These are phyloP conservation scores for Tenthredo notha DNA, from an alignment of 2,888 invertebrate genomes.

Conservation along the genomic window DNA sequence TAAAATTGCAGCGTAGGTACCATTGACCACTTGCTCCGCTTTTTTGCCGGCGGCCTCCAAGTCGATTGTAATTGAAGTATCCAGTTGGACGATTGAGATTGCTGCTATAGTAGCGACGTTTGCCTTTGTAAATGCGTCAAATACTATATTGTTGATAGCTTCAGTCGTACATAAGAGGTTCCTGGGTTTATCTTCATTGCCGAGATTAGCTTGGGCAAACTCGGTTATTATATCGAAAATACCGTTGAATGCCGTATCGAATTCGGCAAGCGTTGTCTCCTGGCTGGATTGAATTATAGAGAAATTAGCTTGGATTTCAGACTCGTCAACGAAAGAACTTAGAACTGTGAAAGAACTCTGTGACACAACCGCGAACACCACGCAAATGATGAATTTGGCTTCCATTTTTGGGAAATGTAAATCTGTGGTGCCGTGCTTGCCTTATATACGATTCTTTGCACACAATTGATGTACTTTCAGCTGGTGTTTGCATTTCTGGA, in stretches of 20 bases:
- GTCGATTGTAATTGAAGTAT: neutral
- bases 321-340: neutral
- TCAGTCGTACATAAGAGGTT: neutral
- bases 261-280: neutral
- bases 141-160: neutral
- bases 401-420: neutral
- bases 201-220: neutral
- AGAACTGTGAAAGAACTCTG: neutral
- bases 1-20: neutral
- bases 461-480: neutral
- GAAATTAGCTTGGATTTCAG: neutral
- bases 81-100: neutral
- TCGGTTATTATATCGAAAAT: slow-evolving; percentile 1
- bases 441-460: neutral
- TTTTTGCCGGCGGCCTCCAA: neutral
- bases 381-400: neutral
- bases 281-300: neutral
- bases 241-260: slow-evolving; percentile 12
- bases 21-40: neutral
- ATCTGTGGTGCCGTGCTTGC: neutral
- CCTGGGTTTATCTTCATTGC: too few relatives aligned
- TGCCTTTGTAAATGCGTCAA: neutral
- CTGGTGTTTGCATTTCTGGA: neutral
- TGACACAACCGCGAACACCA: neutral
- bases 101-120: neutral